phyloP scores from a whole-genome alignment of 2,888 invertebrate species.

The Lymantria monacha region DNA sequence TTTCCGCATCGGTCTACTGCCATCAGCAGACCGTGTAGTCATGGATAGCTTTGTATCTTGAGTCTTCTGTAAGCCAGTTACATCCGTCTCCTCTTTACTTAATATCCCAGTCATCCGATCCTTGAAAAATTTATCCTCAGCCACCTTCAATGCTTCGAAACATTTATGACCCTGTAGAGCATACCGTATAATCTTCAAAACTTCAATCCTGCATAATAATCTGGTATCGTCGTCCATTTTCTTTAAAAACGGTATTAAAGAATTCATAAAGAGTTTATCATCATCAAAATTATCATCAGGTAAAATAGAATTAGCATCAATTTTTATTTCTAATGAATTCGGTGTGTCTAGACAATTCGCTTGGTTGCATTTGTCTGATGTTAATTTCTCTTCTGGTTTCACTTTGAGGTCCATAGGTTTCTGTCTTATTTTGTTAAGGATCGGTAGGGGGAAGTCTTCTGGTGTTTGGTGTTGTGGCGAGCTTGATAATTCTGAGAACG shows the following conservation, averaged over 20 bases:
- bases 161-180: constrained; percentile 66
- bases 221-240: constrained; percentile 75
- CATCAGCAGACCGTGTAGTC: constrained; percentile 72
- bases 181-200: constrained; percentile 67
- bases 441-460: constrained; percentile 58
- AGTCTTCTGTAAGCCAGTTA: constrained; percentile 27
- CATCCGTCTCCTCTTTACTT: constrained; percentile 49
- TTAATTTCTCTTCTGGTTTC: constrained; percentile 54
- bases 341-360: constrained; percentile 45
- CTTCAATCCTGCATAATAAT: constrained; percentile 66
- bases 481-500: constrained; percentile 69
- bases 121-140: constrained; percentile 59
- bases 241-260: constrained; percentile 67
- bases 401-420: constrained; percentile 65
- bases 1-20: constrained; percentile 67
- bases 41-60: constrained; percentile 58
- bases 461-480: constrained; percentile 67
- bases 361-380: constrained; percentile 60
- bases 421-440: constrained; percentile 56
- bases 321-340: constrained; percentile 63
- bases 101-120: constrained; percentile 49
- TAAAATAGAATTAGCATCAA: constrained; percentile 66
- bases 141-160: constrained; percentile 59
- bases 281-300: constrained; percentile 74
- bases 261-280: constrained; percentile 72